Percentiles rank a stretch among this genome's conserved stretches.
Conservation (phyloP, 2,797 vertebrate species). For the Tamandua tetradactyla region DNA sequence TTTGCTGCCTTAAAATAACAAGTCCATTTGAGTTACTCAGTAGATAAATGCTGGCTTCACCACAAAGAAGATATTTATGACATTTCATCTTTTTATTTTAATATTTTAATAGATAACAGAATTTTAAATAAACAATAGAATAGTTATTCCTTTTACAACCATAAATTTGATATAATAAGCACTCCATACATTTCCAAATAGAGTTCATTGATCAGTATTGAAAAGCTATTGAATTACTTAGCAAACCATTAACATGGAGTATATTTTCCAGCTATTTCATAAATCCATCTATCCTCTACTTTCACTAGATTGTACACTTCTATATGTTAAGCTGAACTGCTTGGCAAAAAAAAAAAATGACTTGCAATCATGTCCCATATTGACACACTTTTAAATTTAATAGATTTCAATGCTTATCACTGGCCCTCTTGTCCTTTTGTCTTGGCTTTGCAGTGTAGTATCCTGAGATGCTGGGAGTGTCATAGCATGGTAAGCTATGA, state of each 20-base stretch:
- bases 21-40: not conserved
- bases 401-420: not conserved
- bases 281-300: not conserved
- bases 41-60: not conserved
- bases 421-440: not conserved
- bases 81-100: not conserved
- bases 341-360: not conserved
- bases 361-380: not conserved
- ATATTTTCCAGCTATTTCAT: not conserved
- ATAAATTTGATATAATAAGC: not conserved
- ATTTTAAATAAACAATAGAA: not conserved
- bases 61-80: not conserved
- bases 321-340: not conserved
- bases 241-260: not conserved
- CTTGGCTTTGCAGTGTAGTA: not conserved
- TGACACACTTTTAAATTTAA: not conserved
- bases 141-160: not conserved
- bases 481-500: not conserved
- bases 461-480: not conserved
- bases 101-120: not conserved
- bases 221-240: not conserved
- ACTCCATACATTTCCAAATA: not conserved
- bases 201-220: not conserved
- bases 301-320: not conserved
- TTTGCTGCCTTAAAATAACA: not conserved